phyloP scores from a whole-genome alignment of 2,888 invertebrate genomes.

The Kryphioiulus occultus region DNA sequence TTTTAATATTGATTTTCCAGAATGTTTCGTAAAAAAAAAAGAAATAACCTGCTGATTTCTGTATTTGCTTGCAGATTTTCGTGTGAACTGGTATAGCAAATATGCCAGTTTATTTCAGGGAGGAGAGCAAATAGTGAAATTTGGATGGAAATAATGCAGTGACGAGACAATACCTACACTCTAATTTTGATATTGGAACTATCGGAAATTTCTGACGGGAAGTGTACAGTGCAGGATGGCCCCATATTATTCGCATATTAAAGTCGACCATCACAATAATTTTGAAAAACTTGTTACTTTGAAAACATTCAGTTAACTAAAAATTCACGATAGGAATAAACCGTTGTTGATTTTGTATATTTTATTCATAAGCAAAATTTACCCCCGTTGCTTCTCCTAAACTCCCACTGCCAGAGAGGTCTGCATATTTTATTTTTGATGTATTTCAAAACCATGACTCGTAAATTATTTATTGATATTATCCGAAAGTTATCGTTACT shows the following conservation, averaged over 20 bases:
- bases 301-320: neutral
- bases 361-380: slow-evolving; percentile 10
- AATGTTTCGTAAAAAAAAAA: neutral
- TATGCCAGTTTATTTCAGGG: neutral
- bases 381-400: neutral
- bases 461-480: slow-evolving; percentile 40
- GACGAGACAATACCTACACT: neutral
- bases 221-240: too few species aligned
- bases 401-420: neutral
- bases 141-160: neutral
- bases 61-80: neutral
- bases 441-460: slow-evolving; percentile 32
- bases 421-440: slow-evolving; percentile 39
- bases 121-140: neutral
- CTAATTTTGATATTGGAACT: neutral
- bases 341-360: neutral
- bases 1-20: neutral
- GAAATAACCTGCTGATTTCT: neutral
- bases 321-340: neutral
- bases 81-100: neutral
- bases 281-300: too few species aligned
- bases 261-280: too few species aligned
- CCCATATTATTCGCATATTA: too few species aligned
- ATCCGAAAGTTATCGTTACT: slow-evolving; percentile 40
- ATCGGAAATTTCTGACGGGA: neutral